These are phyloP conservation scores for Oreonectes daqikongensis DNA, from an alignment of 2,797 vertebrate genomes.

Conservation along the genomic window DNA sequence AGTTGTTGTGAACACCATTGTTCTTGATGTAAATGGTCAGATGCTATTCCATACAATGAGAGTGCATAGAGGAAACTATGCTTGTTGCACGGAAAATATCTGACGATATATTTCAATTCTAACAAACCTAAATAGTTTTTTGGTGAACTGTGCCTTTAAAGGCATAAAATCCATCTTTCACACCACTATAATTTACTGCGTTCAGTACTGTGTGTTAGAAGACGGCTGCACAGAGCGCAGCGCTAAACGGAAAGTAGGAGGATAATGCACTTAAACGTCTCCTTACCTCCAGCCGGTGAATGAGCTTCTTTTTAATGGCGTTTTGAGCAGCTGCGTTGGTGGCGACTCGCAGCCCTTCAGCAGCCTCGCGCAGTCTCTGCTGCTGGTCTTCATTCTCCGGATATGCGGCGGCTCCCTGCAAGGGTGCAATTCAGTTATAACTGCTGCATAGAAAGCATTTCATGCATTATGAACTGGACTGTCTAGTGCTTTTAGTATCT, in stretches of 20 bases:
- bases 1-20: too few relatives aligned
- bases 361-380: constrained; percentile 93
- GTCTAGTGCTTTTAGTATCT: not conserved
- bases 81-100: too few relatives aligned
- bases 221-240: constrained; percentile 21
- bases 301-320: constrained; percentile 98
- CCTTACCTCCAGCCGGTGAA: constrained; percentile 93
- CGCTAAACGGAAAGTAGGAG: not conserved
- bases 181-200: not conserved
- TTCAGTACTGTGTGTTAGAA: not conserved
- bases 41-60: too few relatives aligned
- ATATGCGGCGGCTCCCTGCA: constrained; percentile 94
- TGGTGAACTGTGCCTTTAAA: not conserved
- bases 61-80: too few relatives aligned
- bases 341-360: constrained; percentile 93
- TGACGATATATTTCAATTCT: too few relatives aligned
- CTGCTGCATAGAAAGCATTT: not conserved
- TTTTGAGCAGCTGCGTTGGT: constrained; percentile 98
- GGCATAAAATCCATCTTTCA: not conserved
- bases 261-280: not conserved
- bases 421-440: constrained; percentile 4
- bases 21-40: too few relatives aligned
- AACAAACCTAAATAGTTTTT: not conserved
- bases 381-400: constrained; percentile 98
- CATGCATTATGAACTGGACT: not conserved